Conservation (phyloP, 2,888 invertebrate species). For the Taenaris catops region DNA sequence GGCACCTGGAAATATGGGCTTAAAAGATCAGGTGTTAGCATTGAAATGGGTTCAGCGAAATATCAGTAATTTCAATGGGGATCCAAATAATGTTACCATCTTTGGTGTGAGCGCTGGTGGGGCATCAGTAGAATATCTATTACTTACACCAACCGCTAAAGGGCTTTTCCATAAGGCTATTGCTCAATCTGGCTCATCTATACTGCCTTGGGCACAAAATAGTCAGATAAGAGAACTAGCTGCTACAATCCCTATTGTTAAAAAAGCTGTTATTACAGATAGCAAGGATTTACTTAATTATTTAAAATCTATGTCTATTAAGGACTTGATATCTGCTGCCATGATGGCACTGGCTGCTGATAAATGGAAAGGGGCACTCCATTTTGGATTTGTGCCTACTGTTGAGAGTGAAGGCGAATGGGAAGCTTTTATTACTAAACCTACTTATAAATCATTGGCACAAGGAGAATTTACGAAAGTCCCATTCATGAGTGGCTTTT, state of each 20-base stretch:
- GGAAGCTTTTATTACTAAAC: conserved; percentile 61
- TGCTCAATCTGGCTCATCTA: conserved; percentile 73
- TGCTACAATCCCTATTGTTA: conserved; percentile 40
- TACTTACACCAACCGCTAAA: conserved; percentile 59
- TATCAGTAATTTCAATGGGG: conserved; percentile 65
- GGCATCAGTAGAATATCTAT: conserved; percentile 61
- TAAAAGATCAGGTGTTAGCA: conserved; percentile 73
- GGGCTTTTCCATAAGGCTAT: conserved; percentile 77
- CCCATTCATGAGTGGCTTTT: conserved; percentile 71
- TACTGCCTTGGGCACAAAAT: conserved; percentile 68
- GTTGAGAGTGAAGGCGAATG: conserved; percentile 56
- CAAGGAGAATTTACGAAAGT: conserved; percentile 65
- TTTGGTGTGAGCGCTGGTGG: conserved; percentile 77
- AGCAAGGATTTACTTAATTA: conserved; percentile 44
- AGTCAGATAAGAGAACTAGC: conserved; percentile 44
- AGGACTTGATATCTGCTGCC: conserved; percentile 47
- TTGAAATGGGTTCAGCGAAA: conserved; percentile 74
- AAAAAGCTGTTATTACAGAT: conserved; percentile 35
- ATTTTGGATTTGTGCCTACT: conserved; percentile 73
- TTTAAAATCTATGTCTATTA: conserved; percentile 44
- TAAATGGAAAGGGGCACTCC: conserved; percentile 47
- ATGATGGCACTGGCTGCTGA: conserved; percentile 37
- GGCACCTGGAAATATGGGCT: conserved; percentile 70
- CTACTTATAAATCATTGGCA: conserved; percentile 49
- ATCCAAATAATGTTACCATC: conserved; percentile 68